Evolutionary conservation across 2,113 vertebrate species (phyloP), one percentile per base, ranked within the genome.

Genomic region (Papio anubis): DNA sequence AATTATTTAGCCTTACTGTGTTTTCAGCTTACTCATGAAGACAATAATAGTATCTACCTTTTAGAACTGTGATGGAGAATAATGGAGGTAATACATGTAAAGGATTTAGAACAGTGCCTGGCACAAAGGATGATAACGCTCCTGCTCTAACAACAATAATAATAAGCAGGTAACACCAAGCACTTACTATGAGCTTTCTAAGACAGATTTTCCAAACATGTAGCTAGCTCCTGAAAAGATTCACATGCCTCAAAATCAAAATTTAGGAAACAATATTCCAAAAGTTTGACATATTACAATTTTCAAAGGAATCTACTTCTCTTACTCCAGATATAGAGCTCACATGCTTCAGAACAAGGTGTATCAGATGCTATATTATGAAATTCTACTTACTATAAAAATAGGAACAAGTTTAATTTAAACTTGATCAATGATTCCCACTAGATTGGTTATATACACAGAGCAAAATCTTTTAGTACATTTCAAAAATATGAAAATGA

Each of bases 361-460:
- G 86, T 82, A 82, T 76, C 52, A 95, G 40, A 95, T 70, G 32
- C 9, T 27, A 59, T n/a, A 48, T 48, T 75, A 79, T 85, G 85
- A 92, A 88, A 68, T 25, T 84, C 52, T 50, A 88, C 45, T 83
- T 88, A 80, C n/a, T 64, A 92, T 0, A 85, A n/a, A 79, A 97
- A 91, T 38, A 91, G 59, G 20, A 94, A 80, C 5, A 94, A 55
- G 64, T 78, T 93, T 95, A 88, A 90, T 79, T 94, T 87, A 95
- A 94, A 86, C 32, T 86, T 93, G 40, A 92, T 45, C n/a, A 95
- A 57, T 32, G 13, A 92, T 91, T 89, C 61, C 70, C 52, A 95
- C 2, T 72, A 76, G 17, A 82, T 55, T 93, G 40, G 17, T 59
- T 93, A 86, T 55, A 68, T 6, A 88, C 8, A 72, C 48, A 83